These are phyloP conservation scores for Fragum sueziense DNA, from an alignment of 2,888 invertebrate genomes.

Conservation along the genomic window DNA sequence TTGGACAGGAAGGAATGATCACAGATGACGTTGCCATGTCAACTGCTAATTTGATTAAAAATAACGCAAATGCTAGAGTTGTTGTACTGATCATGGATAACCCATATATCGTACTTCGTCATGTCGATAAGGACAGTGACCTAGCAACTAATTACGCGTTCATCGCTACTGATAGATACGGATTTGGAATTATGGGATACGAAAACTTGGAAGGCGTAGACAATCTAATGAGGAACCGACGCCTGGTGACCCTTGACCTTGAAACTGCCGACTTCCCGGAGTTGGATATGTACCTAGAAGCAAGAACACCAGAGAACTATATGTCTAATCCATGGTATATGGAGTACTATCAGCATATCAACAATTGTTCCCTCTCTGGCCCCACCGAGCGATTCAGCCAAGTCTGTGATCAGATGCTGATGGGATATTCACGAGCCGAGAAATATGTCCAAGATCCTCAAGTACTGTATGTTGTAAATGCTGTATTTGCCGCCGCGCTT, in stretches of 20 bases:
- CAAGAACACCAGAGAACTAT: constrained; percentile 74
- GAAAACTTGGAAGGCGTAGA: constrained; percentile 63
- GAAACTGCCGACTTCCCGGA: constrained; percentile 78
- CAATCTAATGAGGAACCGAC: constrained; percentile 39
- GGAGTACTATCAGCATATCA: constrained; percentile 82
- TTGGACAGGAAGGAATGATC: constrained; percentile 65
- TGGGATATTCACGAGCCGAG: constrained; percentile 68
- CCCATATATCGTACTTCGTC: constrained; percentile 69
- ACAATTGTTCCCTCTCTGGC: constrained; percentile 69
- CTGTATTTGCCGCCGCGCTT: constrained; percentile 77
- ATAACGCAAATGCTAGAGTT: constrained; percentile 64
- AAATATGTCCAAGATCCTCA: constrained; percentile 78
- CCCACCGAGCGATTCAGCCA: constrained; percentile 31
- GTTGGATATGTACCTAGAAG: constrained; percentile 76
- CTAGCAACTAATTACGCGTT: constrained; percentile 66
- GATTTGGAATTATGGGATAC: constrained; percentile 64
- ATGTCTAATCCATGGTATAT: constrained; percentile 82
- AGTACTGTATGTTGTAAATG: constrained; percentile 79
- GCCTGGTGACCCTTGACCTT: constrained; percentile 73
- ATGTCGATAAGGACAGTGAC: constrained; percentile 55
- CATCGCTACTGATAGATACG: constrained; percentile 79
- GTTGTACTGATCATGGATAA: constrained; percentile 75
- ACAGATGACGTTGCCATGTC: constrained; percentile 59
- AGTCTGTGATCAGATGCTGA: constrained; percentile 48
- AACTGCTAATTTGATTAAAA: constrained; percentile 56